Percentiles rank a stretch among this genome's conserved stretches.
phyloP scores from a whole-genome alignment of 2,113 vertebrate species.

The Mormyrus iriodes region DNA sequence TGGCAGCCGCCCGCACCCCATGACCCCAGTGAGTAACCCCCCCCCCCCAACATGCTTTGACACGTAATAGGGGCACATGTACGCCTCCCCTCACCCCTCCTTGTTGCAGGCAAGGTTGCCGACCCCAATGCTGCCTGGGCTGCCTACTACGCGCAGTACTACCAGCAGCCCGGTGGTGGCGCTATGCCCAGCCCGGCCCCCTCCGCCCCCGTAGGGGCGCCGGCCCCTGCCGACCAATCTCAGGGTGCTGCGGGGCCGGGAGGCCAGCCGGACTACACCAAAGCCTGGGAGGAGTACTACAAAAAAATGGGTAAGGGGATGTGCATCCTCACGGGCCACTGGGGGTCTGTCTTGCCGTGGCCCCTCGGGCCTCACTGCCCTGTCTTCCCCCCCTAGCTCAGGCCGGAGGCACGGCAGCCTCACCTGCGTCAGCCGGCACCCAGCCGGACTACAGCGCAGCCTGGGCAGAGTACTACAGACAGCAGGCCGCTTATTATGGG shows the following conservation, averaged over 20 bases:
- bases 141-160: conserved; percentile 88
- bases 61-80: neutral
- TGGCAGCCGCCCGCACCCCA: conserved; percentile 82
- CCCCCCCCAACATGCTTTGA: neutral
- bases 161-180: conserved; percentile 75
- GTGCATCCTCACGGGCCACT: neutral
- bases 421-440: conserved; percentile 59
- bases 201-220: conserved; percentile 62
- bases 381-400: conserved; percentile 44
- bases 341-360: neutral
- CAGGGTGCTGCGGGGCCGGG: conserved; percentile 60
- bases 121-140: conserved; percentile 88
- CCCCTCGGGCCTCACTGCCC: neutral
- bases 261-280: conserved; percentile 84
- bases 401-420: conserved; percentile 53
- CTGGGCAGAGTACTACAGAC: conserved; percentile 90
- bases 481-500: conserved; percentile 86
- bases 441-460: conserved; percentile 83
- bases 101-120: conserved; percentile 65
- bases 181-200: conserved; percentile 64
- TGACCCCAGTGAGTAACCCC: conserved; percentile 72
- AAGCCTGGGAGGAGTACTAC: conserved; percentile 92
- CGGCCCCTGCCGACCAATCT: conserved; percentile 65
- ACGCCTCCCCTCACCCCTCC: neutral
- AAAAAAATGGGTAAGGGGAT: conserved; percentile 77